These are phyloP conservation scores for Caenorhabditis sp. DNA, from an alignment of 2,888 invertebrate genomes.

Conservation along the genomic window DNA sequence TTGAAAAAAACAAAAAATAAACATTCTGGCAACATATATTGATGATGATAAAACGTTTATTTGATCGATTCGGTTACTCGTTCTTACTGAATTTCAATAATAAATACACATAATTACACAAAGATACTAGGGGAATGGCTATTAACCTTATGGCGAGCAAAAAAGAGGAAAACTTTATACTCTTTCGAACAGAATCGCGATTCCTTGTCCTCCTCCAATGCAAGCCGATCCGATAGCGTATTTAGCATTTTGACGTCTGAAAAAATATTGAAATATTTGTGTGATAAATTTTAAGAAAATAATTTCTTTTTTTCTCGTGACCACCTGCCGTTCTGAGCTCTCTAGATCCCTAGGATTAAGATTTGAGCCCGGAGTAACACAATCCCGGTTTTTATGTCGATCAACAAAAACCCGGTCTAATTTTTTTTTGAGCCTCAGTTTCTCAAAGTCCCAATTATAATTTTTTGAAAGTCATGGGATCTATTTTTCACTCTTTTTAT, in stretches of 20 bases:
- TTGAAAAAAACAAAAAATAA: neutral
- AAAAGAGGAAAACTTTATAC: slow-evolving; percentile 33
- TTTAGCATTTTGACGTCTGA: slow-evolving; percentile 56
- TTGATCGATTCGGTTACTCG: neutral
- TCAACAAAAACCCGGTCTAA: too few species aligned
- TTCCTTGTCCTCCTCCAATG: slow-evolving; percentile 98
- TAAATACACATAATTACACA: slow-evolving; percentile 29
- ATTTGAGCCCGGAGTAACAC: too few species aligned
- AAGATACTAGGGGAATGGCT: neutral
- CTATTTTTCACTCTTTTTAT: too few species aligned
- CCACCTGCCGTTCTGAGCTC: too few species aligned
- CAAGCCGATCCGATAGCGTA: slow-evolving; percentile 87
- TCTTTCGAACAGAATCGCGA: slow-evolving; percentile 86
- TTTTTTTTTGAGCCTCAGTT: too few species aligned
- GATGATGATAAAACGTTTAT: neutral
- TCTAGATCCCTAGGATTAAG: too few species aligned
- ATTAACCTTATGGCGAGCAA: neutral
- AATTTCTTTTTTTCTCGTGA: too few species aligned
- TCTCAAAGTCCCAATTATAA: too few species aligned
- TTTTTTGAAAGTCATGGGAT: too few species aligned
- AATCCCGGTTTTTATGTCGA: too few species aligned
- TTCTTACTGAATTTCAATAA: neutral
- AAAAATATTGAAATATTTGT: slow-evolving; percentile 8
- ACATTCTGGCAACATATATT: neutral
- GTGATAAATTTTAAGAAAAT: neutral